Percentiles rank a stretch among this genome's conserved stretches.
These are phyloP conservation scores for Oreohelix idahoensis DNA, from an alignment of 1,140 invertebrate genomes.

Conservation along the genomic window DNA sequence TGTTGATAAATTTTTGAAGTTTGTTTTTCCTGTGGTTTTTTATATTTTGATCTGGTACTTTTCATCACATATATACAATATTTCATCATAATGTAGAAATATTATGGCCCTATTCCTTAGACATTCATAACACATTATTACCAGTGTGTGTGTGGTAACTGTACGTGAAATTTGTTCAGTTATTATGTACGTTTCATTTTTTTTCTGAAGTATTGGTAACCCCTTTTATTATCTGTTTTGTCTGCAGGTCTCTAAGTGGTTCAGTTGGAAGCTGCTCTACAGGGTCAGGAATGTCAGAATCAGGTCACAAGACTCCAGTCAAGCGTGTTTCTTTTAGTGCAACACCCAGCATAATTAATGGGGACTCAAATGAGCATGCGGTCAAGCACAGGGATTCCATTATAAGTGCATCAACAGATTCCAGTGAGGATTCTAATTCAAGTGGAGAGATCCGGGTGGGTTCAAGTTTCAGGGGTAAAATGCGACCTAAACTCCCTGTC, in stretches of 20 bases:
- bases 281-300: slow-evolving; percentile 20
- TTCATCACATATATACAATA: too few species aligned
- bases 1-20: too few species aligned
- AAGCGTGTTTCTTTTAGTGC: slow-evolving; percentile 71
- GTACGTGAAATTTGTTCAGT: too few species aligned
- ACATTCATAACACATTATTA: too few species aligned
- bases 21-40: too few species aligned
- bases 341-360: slow-evolving; percentile 67
- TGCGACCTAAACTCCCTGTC: slow-evolving; percentile 65
- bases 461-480: slow-evolving; percentile 54
- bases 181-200: too few species aligned
- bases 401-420: slow-evolving; percentile 67
- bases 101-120: too few species aligned
- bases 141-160: too few species aligned
- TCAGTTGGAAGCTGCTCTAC: slow-evolving; percentile 17
- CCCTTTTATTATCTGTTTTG: not conserved
- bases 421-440: slow-evolving; percentile 67
- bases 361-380: slow-evolving; percentile 56
- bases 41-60: too few species aligned
- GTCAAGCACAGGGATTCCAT: slow-evolving; percentile 66
- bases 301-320: slow-evolving; percentile 59
- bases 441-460: slow-evolving; percentile 61
- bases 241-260: slow-evolving; percentile 29
- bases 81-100: too few species aligned
- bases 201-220: not conserved